Evolutionary conservation across 2,888 invertebrate genomes (phyloP).

Genomic region (Apamea epomidion): DNA sequence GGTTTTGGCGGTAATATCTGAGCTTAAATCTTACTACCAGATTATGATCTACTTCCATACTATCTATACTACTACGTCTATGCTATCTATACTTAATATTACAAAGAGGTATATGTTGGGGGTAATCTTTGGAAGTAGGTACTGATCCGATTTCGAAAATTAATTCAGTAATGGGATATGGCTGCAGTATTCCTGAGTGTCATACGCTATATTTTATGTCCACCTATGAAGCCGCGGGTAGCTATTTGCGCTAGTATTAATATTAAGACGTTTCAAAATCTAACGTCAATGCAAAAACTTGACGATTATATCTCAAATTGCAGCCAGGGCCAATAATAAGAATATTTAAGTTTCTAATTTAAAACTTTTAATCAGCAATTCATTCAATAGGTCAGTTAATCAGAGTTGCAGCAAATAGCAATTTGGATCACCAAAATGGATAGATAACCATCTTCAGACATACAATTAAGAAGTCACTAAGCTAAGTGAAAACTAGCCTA

Average conservation of each 20-base stretch:
- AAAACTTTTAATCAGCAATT: conserved; percentile 6
- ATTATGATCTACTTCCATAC: neutral
- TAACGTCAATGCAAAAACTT: neutral
- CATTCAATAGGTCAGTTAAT: neutral
- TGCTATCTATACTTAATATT: neutral
- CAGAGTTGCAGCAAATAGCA: neutral
- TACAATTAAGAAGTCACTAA: neutral
- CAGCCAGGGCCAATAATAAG: neutral
- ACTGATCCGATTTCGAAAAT: neutral
- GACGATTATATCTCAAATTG: neutral
- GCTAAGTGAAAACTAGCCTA: conserved; percentile 35
- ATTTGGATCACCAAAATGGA: conserved; percentile 20
- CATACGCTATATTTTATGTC: neutral
- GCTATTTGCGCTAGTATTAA: neutral
- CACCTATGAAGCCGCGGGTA: neutral
- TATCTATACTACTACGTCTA: too few relatives aligned
- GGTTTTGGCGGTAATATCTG: too few relatives aligned
- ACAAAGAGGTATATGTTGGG: neutral
- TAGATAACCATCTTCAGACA: neutral
- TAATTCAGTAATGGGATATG: neutral
- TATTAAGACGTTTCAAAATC: neutral
- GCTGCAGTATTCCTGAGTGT: too few relatives aligned
- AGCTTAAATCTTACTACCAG: neutral
- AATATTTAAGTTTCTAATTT: conserved; percentile 19
- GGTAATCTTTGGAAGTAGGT: neutral